Evolutionary conservation across 2,888 invertebrate genomes (phyloP), one percentile per base, ranked within the genome.

Genomic region (Parthenolecanium corni): DNA sequence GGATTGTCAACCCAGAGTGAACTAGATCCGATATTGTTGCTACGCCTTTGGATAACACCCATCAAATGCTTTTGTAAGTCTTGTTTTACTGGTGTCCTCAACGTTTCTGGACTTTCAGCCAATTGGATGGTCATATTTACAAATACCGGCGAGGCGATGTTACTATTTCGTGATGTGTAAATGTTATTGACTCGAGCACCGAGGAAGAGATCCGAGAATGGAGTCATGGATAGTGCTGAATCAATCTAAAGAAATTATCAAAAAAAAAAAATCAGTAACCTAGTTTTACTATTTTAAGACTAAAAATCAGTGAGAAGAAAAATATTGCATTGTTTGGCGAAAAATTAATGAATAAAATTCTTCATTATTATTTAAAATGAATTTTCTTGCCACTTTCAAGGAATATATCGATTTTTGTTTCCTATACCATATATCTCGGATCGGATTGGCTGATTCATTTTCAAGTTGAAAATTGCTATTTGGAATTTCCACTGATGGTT

Each of bases 161-260:
- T 12, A 82, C 64, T 58, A 14, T 64, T 67, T 11, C 65, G 58
- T 20, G 66, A 62, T 24, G 81, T 78, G 71, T 87, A 88, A 9
- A 92, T 82, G 14, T 82, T 81, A 72, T 90, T 91, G 1, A 93
- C 83, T 61, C 81, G 79, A 0, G 87, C 83, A 46, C 86, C 84
- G 72, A 92, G 81, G 72, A 89, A 92, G 69, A 88, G 86, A 69
- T 89, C 86, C 0, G 89, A 88, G 71, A 90, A 88, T 0, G 89
- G 89, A 0, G 92, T 92, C 86, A 91, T 89, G 0, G 89, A 87
- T 81, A 93, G 88, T 1, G 91, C 88, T 0, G 91, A 90, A 73
- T 90, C 89, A 71, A 93, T 81, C 91, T 92, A 72, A 11, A 53
- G 40, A n/a, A n/a, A n/a, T n/a, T n/a, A 46, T n/a, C n/a, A n/a